Evolutionary conservation across 2,888 invertebrate species (phyloP).

Genomic region (Nipponacmea schrenckii): DNA sequence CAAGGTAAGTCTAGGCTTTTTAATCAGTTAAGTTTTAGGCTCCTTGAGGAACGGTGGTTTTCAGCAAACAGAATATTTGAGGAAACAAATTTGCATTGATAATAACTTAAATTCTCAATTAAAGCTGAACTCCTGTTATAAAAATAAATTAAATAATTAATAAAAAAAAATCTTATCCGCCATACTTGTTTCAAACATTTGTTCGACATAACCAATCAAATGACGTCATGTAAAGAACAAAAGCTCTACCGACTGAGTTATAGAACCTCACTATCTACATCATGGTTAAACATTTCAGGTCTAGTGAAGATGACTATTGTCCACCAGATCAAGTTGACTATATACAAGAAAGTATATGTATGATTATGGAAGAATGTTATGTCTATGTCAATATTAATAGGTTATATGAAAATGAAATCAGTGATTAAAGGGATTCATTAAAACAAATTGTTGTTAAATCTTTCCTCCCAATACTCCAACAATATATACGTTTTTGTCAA

Average conservation of each 20-base stretch:
- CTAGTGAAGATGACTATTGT: constrained; percentile 89
- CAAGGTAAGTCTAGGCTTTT: constrained; percentile 66
- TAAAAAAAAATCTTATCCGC: too few species aligned
- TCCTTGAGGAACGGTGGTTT: neutral
- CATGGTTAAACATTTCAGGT: constrained; percentile 73
- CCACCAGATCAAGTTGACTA: constrained; percentile 83
- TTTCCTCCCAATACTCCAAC: too few species aligned
- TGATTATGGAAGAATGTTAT: constrained; percentile 47
- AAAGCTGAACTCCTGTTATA: too few species aligned
- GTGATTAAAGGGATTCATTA: too few species aligned
- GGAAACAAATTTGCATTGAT: neutral
- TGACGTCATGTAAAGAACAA: too few species aligned
- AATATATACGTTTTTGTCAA: too few species aligned
- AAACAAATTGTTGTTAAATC: too few species aligned
- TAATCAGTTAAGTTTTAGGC: neutral
- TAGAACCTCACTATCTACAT: neutral
- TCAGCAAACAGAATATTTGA: neutral
- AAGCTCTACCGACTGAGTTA: neutral
- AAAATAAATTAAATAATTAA: too few species aligned
- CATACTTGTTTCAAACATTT: too few species aligned
- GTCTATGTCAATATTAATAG: constrained; percentile 14
- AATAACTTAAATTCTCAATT: neutral
- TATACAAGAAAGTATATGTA: constrained; percentile 74
- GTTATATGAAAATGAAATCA: neutral
- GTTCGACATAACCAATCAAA: too few species aligned